Conservation (phyloP, 30 jellyfish, hydroid and myxozoan species). For the Hydractinia symbiolongicarpus region DNA sequence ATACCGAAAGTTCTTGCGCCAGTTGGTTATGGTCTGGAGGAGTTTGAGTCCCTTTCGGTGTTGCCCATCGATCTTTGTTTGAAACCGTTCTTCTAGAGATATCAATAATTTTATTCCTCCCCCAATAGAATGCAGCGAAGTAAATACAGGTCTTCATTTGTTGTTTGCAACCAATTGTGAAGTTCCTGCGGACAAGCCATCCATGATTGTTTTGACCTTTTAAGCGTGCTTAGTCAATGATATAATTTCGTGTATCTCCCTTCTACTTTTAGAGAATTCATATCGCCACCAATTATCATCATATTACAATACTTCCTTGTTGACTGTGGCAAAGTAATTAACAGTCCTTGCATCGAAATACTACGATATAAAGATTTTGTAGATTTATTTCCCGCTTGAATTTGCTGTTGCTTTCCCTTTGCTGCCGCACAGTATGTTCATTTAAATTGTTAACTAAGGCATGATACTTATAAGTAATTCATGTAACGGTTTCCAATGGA, state of each 20-base stretch:
- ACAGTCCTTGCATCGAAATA: not conserved
- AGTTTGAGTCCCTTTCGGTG: too few relatives aligned
- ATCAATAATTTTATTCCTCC: not conserved
- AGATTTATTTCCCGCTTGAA: too few relatives aligned
- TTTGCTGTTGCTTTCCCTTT: too few relatives aligned
- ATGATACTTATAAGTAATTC: too few relatives aligned
- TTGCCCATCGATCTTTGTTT: too few relatives aligned
- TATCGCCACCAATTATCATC: not conserved
- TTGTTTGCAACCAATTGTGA: not conserved
- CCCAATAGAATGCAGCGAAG: not conserved
- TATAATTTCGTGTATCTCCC: constrained; percentile 2
- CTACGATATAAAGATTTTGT: not conserved
- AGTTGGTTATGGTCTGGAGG: not conserved
- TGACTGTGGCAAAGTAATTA: not conserved
- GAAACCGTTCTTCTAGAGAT: too few relatives aligned
- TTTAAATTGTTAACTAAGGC: too few relatives aligned
- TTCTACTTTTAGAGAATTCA: not conserved
- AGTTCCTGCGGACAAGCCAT: not conserved
- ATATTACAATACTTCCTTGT: not conserved
- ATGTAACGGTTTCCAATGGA: too few relatives aligned
- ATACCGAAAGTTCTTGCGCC: not conserved
- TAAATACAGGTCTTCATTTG: not conserved
- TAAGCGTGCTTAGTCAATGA: not conserved
- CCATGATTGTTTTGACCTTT: not conserved
- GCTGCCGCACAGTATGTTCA: too few relatives aligned